Conservation (phyloP, 2,888 invertebrate species). For the Aethes cnicana region DNA sequence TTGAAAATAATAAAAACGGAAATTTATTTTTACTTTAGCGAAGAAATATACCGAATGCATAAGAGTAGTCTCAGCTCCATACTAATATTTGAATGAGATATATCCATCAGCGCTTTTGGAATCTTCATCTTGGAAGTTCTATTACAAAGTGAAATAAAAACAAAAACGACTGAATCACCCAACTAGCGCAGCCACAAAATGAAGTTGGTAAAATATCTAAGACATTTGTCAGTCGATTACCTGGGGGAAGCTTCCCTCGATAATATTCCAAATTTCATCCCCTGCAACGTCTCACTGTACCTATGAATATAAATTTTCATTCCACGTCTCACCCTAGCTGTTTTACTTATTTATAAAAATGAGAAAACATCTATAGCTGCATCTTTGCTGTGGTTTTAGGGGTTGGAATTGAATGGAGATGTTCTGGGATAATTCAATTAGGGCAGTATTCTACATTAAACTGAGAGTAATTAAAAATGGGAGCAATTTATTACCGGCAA, state of each 20-base stretch:
- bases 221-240: conserved; percentile 82
- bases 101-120: too few species aligned
- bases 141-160: conserved; percentile 33
- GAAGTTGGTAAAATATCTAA: conserved; percentile 78
- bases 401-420: conserved; percentile 19
- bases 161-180: conserved; percentile 35
- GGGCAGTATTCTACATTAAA: too few species aligned
- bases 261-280: conserved; percentile 70
- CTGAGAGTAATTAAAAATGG: too few species aligned
- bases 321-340: conserved; percentile 48
- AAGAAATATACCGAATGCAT: too few species aligned
- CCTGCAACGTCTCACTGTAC: conserved; percentile 58
- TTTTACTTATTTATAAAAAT: conserved; percentile 42
- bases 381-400: conserved; percentile 21
- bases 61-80: too few species aligned
- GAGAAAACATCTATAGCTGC: conserved; percentile 25
- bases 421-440: conserved; percentile 18
- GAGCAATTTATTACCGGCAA: too few species aligned
- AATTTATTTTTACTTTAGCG: too few species aligned
- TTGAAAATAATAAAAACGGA: too few species aligned
- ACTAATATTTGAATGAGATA: too few species aligned
- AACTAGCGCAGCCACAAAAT: conserved; percentile 62
- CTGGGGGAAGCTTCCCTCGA: conserved; percentile 64
- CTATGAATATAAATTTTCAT: conserved; percentile 73
- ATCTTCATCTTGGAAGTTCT: too few species aligned